Conservation (phyloP, 2,113 vertebrate genomes). For the Toxotes chatareus region DNA sequence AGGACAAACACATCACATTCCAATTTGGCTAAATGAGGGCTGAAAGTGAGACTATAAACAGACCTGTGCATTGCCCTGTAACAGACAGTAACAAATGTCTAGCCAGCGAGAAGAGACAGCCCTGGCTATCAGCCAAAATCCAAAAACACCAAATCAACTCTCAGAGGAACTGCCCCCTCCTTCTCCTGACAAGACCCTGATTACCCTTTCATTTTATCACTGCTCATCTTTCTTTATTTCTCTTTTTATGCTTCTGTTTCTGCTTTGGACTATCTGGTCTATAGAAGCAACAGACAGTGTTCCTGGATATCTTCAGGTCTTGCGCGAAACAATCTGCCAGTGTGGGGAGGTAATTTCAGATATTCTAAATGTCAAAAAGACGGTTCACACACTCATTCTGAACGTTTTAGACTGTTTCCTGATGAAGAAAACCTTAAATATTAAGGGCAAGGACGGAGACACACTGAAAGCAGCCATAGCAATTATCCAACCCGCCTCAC, state of each 20-base stretch:
- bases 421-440: constrained; percentile 16
- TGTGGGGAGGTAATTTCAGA: constrained; percentile 4
- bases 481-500: not conserved
- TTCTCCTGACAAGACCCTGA: constrained; percentile 31
- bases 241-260: constrained; percentile 28
- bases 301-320: constrained; percentile 18
- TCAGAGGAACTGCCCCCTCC: not conserved
- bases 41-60: constrained; percentile 48
- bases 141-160: constrained; percentile 40
- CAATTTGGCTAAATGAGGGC: constrained; percentile 62
- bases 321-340: not conserved
- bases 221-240: constrained; percentile 27
- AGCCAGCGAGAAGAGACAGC: constrained; percentile 1
- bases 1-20: constrained; percentile 45
- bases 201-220: constrained; percentile 51
- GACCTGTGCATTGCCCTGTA: constrained; percentile 22
- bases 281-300: constrained; percentile 4
- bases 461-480: not conserved
- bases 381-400: not conserved
- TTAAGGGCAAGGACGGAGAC: not conserved
- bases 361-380: constrained; percentile 19
- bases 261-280: constrained; percentile 11
- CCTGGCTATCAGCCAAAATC: constrained; percentile 29
- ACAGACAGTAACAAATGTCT: constrained; percentile 45
- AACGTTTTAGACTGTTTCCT: constrained; percentile 1